These are phyloP conservation scores for Nannospalax galili DNA, from an alignment of 2,113 vertebrate genomes.

Conservation along the genomic window DNA sequence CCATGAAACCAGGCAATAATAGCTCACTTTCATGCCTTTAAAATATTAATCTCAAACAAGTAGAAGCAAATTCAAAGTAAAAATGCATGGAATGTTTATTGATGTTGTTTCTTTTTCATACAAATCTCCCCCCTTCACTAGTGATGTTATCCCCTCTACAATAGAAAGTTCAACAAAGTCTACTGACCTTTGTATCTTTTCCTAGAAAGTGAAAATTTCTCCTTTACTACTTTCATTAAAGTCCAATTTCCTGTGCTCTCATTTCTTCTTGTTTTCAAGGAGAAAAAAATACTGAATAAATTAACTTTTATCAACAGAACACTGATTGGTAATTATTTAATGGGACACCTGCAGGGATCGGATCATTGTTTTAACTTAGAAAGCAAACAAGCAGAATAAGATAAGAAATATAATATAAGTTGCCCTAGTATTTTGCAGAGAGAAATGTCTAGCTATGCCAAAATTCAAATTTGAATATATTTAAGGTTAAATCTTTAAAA, in stretches of 20 bases:
- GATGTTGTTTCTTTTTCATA: not conserved
- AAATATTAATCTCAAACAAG: not conserved
- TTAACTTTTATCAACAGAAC: conserved; percentile 48
- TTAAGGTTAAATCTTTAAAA: not conserved
- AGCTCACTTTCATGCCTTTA: not conserved
- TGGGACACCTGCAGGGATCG: not conserved
- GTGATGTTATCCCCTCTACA: not conserved
- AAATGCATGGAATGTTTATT: not conserved
- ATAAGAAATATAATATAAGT: not conserved
- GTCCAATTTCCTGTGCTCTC: not conserved
- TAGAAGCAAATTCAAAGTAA: not conserved
- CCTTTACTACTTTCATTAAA: not conserved
- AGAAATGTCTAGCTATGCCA: not conserved
- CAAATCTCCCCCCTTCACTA: not conserved
- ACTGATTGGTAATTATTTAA: conserved; percentile 52
- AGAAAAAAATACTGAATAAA: conserved; percentile 1
- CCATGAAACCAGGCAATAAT: not conserved
- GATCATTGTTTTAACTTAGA: conserved; percentile 43
- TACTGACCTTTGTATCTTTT: not conserved
- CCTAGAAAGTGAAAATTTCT: not conserved
- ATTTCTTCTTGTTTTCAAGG: conserved; percentile 46
- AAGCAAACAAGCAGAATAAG: not conserved
- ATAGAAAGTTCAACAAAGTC: not conserved
- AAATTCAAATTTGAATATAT: not conserved
- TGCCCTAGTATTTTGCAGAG: not conserved